phyloP scores from a whole-genome alignment of 2,888 invertebrate species.

The Shargacucullia verbasci region DNA sequence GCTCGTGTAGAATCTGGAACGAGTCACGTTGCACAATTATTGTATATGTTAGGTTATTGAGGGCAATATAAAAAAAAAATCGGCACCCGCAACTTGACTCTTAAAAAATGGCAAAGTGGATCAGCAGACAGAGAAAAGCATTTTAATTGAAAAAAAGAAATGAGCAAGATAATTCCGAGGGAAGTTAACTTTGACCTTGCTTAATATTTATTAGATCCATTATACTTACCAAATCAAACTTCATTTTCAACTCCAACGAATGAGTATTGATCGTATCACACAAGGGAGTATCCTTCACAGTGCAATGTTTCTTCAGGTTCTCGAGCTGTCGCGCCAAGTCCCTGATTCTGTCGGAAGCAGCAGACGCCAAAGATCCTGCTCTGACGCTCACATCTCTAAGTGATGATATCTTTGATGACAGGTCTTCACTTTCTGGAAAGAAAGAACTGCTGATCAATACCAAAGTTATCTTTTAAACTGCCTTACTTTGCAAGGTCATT shows the following conservation, averaged over 20 bases:
- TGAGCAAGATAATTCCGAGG: no score
- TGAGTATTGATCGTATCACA: slow-evolving; percentile 93
- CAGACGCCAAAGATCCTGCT: slow-evolving; percentile 86
- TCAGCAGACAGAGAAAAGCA: no score
- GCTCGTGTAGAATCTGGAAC: slow-evolving; percentile 86
- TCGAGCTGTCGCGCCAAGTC: slow-evolving; percentile 90
- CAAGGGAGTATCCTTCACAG: slow-evolving; percentile 91
- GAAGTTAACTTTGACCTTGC: no score
- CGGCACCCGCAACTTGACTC: no score
- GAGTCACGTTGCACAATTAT: neutral
- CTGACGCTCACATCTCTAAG: slow-evolving; percentile 88
- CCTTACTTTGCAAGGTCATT: no score
- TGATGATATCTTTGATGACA: slow-evolving; percentile 88
- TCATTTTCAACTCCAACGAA: slow-evolving; percentile 91
- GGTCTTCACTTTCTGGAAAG: slow-evolving; percentile 87
- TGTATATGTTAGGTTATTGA: no score
- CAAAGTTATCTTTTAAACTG: no score
- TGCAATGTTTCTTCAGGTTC: slow-evolving; percentile 90
- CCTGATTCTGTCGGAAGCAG: slow-evolving; percentile 89
- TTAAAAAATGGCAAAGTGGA: no score
- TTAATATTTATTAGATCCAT: neutral
- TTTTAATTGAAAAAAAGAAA: no score
- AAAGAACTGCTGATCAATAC: neutral
- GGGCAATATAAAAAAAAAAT: no score
- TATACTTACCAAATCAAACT: slow-evolving; percentile 88